Base-by-base conservation (phyloP, 2,113 vertebrate genomes). In the Struthidea cinerea region DNA sequence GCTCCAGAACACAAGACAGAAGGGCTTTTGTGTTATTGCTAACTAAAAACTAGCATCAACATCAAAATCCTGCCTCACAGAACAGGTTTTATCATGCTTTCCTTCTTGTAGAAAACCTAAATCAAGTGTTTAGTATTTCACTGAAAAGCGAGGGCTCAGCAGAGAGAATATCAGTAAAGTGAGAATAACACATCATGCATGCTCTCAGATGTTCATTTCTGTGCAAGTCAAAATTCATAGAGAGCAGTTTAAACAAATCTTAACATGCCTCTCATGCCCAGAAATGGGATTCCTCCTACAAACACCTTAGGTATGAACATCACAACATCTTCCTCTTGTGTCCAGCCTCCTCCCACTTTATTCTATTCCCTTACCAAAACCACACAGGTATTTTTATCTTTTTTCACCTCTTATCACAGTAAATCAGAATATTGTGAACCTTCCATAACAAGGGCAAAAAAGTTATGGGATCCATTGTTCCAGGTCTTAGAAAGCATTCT, bases 261-360 rank as follows among this genome's bases (percentile, higher is more conserved):
- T 84, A 94, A 93, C 78, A 70, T 76, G 91, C 41, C 81, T 96
- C 41, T 96, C 35, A 30, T 84, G 56, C 84, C 86, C 80, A 78
- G 91, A 96, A 97, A 97, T 74, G 55, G 64, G 64, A 86, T 90
- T 97, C 90, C 91, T 90, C 93, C 95, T 89, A 83, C 57, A 96
- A 93, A 88, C 39, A 90, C 90, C 93, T 87, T 63, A 52, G 87
- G 94, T 74, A 96, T 41, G 67, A 81, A 96, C 55, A 94, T 20
- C 56, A 13, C 44, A 94, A 81, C 63, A n/a, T 55, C 63, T 90
- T 78, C 87, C 63, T 67, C 46, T 46, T 55, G 35, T 46, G 74
- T 92, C 75, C 92, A 69, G 35, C 46, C 89, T 85, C 78, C 91
- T 92, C 63, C 71, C 47, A 56, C 78, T 64, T 59, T 50, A 68